Evolutionary conservation across 2,797 vertebrate genomes (phyloP), one percentile per base, ranked within the genome.

Genomic region (Pygocentrus nattereri): DNA sequence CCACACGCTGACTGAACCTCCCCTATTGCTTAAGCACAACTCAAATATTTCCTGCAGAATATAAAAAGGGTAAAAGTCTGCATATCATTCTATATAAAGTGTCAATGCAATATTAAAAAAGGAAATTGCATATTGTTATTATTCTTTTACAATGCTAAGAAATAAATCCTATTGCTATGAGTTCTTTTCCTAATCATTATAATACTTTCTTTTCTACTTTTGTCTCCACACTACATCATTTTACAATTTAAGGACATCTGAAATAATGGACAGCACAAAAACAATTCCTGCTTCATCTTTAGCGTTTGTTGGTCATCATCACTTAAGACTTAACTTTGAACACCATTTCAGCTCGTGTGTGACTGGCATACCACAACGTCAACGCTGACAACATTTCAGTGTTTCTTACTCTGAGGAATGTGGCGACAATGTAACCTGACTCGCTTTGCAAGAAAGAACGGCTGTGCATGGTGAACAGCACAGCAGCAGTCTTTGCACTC

Each of bases 41-140:
- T 92, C 87, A 88, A 93, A 92, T 90, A 93, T 92, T 92, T 92
- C 88, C 89, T 89, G 87, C 88, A 88, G 88, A 88, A 89, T 92
- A 88, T 87, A 89, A 88, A 54, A 44, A 56, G 68, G 68, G 52
- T 31, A 74, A 80, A 62, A 4, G 54, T 89, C 83, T 88, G 86
- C 83, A 87, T 88, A 88, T 87, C 69, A 79, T 91, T 78, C 70
- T 82, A 74, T 80, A 91, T 94, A 95, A 95, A 95, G 94, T 94
- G 94, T 93, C 93, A 73, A 91, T 91, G 93, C 90, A 92, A 93
- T 90, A 88, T 88, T 90, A 87, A 89, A 88, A 85, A 90, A 80
- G 71, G 85, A 89, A 91, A 91, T 93, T 94, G 93, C 93, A 95
- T 93, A 93, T 85, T 85, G 83, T 80, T n/a, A 47, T 85, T 49